A percentile compares a stretch with the other conserved stretches of the same genome.
Evolutionary conservation across 2,888 invertebrate genomes (phyloP).

Genomic region (Odontothrips loti): DNA sequence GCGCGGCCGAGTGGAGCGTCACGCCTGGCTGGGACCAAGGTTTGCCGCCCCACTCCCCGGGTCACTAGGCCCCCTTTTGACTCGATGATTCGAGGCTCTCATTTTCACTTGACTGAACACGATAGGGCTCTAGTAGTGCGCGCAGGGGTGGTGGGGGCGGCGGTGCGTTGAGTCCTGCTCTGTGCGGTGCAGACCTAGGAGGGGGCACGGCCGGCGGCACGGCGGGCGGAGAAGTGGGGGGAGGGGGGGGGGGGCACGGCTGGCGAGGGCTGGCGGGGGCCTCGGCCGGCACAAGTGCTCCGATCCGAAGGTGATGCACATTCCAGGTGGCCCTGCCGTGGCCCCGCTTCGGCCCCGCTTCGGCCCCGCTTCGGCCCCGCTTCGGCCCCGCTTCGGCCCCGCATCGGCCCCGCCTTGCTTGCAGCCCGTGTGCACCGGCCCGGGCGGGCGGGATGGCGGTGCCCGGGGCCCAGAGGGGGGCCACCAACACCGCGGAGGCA

Average conservation of each 20-base stretch:
- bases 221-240: neutral
- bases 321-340: neutral
- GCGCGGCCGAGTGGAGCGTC: neutral
- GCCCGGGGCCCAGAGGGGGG: no score
- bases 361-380: no score
- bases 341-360: no score
- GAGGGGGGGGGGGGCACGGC: neutral
- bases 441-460: neutral
- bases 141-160: no score
- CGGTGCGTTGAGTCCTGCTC: no score
- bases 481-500: no score
- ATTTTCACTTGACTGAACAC: constrained; percentile 24
- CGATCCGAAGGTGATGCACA: neutral
- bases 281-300: neutral
- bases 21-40: constrained; percentile 4
- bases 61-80: neutral
- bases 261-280: neutral
- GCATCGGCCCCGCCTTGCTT: no score
- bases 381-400: no score
- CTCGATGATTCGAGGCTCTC: constrained; percentile 8
- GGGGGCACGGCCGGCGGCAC: no score
- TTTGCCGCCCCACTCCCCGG: neutral
- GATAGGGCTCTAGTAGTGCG: neutral
- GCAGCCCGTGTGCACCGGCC: neutral
- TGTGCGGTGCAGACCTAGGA: neutral